These are phyloP conservation scores for Metalampra italica DNA, from an alignment of 2,888 invertebrate species.

Conservation along the genomic window DNA sequence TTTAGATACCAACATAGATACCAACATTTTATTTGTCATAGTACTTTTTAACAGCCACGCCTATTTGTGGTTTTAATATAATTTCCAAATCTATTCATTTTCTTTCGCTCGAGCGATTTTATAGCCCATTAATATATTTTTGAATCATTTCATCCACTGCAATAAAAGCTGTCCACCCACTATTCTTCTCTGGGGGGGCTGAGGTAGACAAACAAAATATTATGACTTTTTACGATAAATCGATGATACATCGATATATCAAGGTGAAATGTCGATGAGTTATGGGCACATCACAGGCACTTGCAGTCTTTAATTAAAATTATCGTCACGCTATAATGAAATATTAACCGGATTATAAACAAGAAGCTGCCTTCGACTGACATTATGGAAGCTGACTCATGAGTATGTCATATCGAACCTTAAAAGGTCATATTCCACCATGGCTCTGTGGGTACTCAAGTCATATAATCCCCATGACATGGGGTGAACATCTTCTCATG, in stretches of 20 bases:
- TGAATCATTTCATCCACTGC: no score
- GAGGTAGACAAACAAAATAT: background rate
- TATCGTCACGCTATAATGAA: slow-evolving; percentile 9
- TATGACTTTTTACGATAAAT: background rate
- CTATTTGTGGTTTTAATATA: no score
- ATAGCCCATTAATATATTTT: no score
- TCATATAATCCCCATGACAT: no score
- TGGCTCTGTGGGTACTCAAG: background rate
- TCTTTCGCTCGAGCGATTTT: no score
- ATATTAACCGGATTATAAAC: slow-evolving; percentile 1
- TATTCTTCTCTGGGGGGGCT: background rate
- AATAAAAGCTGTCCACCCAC: background rate
- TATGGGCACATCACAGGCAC: slow-evolving; percentile 5
- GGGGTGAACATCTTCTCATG: no score
- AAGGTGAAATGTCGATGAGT: background rate
- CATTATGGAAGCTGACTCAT: background rate
- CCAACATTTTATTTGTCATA: no score
- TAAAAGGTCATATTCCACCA: background rate
- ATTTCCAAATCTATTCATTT: no score
- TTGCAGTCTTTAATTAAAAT: slow-evolving; percentile 10
- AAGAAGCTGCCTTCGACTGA: slow-evolving; percentile 1
- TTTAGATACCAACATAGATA: no score
- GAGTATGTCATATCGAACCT: background rate
- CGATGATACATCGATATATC: background rate
- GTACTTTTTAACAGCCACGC: no score